Conservation (phyloP, 2,797 vertebrate genomes). For the Hypotaenidia philippensis region DNA sequence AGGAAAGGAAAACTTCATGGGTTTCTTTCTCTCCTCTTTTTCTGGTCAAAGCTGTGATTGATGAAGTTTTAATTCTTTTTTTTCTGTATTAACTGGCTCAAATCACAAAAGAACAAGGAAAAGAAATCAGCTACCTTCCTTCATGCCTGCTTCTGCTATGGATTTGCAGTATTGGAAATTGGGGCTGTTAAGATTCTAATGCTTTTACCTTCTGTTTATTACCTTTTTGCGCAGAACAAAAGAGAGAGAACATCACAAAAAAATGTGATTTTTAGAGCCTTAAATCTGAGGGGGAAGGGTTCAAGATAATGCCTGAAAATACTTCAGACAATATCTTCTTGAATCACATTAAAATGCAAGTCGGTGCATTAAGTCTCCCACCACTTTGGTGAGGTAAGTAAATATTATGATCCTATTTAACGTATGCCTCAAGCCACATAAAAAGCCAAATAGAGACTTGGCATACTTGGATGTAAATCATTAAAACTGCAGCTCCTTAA, state of each 20-base stretch:
- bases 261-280: not conserved
- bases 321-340: constrained; percentile 4
- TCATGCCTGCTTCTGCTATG: not conserved
- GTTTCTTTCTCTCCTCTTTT: not conserved
- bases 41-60: not conserved
- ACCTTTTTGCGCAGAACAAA: not conserved
- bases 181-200: not conserved
- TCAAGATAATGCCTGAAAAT: not conserved
- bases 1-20: not conserved
- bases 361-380: constrained; percentile 14
- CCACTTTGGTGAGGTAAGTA: constrained; percentile 43
- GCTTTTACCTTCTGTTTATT: constrained; percentile 3
- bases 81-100: not conserved
- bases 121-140: not conserved
- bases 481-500: constrained; percentile 47
- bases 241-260: not conserved
- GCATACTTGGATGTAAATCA: not conserved
- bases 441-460: constrained; percentile 16
- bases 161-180: not conserved
- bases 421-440: constrained; percentile 39
- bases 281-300: not conserved
- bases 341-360: constrained; percentile 9
- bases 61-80: constrained; percentile 12
- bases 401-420: constrained; percentile 67
- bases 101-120: not conserved